Evolutionary conservation across 1,140 invertebrate genomes (phyloP), one percentile per base, ranked within the genome.

Genomic region (Sipha flava): DNA sequence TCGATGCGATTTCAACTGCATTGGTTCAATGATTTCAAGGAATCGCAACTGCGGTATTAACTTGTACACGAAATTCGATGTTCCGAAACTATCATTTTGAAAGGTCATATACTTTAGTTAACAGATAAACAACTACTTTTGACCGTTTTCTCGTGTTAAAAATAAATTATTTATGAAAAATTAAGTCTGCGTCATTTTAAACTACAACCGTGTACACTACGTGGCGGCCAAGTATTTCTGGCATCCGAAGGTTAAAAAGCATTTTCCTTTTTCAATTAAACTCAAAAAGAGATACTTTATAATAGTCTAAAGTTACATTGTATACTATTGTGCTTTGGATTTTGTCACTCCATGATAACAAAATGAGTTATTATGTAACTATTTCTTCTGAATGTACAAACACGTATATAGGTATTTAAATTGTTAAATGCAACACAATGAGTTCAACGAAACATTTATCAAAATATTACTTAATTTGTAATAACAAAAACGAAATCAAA

Each of bases 101-200:
- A 37, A 62, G 16, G 16, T 10, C 4, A 34, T 62, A 62, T 37
- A n/a, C n/a, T 34, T 34, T n/a, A 49, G 40, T 72, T 16, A 45
- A n/a, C 43, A 26, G 16, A n/a, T 72, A 47, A 49, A 43, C 14
- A 52, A 49, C n/a, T 29, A 54, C 29, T 73, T 54, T 73, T 73
- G 62, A 66, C 62, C 5, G 31, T 73, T 73, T 73, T 73, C 9
- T 49, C 16, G 18, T 49, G 45, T 73, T 54, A 54, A 54, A 75
- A 75, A 75, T 57, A 75, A 75, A 54, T 57, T 23, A 54, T 75
- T 75, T n/a, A 37, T 16, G 31, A 21, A 75, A 23, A 23, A 43
- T 16, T 37, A 14, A 31, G 31, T 57, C 31, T 57, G 29, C 47
- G 16, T 26, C 34, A 43, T 37, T 43, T 40, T 40, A 52, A 31